Conservation (phyloP, 2,888 invertebrate species). For the Parascotia fuliginaria region DNA sequence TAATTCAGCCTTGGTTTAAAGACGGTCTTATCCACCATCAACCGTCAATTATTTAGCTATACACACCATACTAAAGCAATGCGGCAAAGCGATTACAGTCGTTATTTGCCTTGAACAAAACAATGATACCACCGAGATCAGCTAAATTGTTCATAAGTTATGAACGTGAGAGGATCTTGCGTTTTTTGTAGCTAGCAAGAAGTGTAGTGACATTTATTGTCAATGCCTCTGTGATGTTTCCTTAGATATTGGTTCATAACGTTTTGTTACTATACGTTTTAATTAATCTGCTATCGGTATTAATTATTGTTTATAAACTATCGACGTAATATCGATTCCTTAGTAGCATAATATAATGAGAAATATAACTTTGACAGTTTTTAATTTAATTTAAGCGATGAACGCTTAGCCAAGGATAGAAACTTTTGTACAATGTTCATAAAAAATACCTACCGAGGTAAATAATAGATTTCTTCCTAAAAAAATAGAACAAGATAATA, state of each 20-base stretch:
- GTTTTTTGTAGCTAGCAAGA: slow-evolving; percentile 6
- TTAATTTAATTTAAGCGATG: too few relatives aligned
- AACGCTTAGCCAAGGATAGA: too few relatives aligned
- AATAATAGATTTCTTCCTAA: too few relatives aligned
- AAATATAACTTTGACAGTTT: too few relatives aligned
- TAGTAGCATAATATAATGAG: too few relatives aligned
- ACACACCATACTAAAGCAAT: slow-evolving; percentile 16
- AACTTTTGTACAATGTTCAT: too few relatives aligned
- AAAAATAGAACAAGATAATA: too few relatives aligned
- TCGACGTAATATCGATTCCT: too few relatives aligned
- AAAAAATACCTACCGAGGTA: too few relatives aligned
- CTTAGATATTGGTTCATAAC: not conserved
- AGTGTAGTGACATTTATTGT: not conserved
- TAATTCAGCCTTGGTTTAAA: slow-evolving; percentile 13
- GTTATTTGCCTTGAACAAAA: slow-evolving; percentile 31
- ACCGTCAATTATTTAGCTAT: slow-evolving; percentile 33
- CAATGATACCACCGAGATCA: slow-evolving; percentile 26
- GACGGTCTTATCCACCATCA: slow-evolving; percentile 3
- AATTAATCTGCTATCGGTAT: too few relatives aligned
- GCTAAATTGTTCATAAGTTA: slow-evolving; percentile 30
- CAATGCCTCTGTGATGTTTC: not conserved
- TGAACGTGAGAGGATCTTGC: slow-evolving; percentile 15
- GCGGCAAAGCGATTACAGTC: slow-evolving; percentile 27
- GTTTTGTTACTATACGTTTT: too few relatives aligned
- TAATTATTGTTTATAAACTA: too few relatives aligned